Conservation (phyloP, 2,888 invertebrate genomes). For the Dolomedes plantarius region DNA sequence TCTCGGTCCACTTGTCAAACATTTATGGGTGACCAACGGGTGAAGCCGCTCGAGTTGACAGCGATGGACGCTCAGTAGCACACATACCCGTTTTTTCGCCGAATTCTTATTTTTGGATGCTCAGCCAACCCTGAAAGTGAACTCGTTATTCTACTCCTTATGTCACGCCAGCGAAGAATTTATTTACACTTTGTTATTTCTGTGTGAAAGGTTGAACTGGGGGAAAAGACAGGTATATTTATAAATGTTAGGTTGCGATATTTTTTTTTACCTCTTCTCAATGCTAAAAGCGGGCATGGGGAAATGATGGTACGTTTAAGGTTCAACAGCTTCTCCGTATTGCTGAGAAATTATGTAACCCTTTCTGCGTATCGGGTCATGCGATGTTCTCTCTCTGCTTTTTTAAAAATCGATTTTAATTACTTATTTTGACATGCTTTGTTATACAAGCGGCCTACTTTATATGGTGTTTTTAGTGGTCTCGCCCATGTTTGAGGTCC, state of each 20-base stretch:
- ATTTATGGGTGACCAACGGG: slow-evolving; percentile 26
- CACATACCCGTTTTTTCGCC: background rate
- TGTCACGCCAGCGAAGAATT: background rate
- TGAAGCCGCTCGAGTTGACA: background rate
- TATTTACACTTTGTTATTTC: background rate
- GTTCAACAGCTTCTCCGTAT: too few relatives aligned
- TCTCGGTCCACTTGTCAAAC: slow-evolving; percentile 18
- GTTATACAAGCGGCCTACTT: too few relatives aligned
- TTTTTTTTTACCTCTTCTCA: too few relatives aligned
- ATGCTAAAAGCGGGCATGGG: too few relatives aligned
- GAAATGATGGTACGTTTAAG: too few relatives aligned
- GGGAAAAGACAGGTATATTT: background rate
- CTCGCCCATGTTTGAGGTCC: too few relatives aligned
- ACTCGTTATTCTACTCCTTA: background rate
- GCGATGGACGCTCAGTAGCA: background rate
- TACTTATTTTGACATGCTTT: too few relatives aligned
- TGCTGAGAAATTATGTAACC: too few relatives aligned
- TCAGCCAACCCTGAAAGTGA: background rate
- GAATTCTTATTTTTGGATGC: background rate
- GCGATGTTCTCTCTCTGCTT: too few relatives aligned
- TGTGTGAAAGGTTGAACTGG: background rate
- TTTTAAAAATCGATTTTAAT: too few relatives aligned
- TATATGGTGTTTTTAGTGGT: too few relatives aligned
- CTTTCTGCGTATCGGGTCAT: too few relatives aligned
- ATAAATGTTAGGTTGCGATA: background rate